A percentile compares a stretch with the other conserved stretches of the same genome.
Evolutionary conservation across 2,888 invertebrate genomes (phyloP).

Genomic region (Cordylochernes scorpioides): DNA sequence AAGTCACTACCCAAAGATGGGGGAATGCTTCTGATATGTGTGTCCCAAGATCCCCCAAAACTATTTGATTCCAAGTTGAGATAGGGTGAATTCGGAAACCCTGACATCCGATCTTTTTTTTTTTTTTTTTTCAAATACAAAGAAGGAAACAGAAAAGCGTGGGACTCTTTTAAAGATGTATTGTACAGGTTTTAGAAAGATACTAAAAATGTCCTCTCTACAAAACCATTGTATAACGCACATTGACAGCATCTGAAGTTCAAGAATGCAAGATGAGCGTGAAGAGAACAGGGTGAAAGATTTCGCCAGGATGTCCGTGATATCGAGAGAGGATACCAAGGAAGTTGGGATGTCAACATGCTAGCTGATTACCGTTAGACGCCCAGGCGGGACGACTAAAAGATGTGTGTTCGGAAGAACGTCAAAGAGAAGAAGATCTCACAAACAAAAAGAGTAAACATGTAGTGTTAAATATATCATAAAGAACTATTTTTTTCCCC

Average conservation of each 20-base stretch:
- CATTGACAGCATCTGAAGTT: background rate
- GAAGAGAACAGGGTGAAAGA: constrained; percentile 20
- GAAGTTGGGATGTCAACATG: constrained; percentile 17
- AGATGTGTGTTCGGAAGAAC: background rate
- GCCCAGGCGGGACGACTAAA: constrained; percentile 6
- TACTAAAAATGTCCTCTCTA: background rate
- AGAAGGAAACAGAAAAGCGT: constrained; percentile 4
- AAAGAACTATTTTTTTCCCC: background rate
- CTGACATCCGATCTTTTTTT: background rate
- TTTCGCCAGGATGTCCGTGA: constrained; percentile 20
- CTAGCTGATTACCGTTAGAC: constrained; percentile 20
- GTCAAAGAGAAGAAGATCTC: background rate
- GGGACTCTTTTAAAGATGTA: constrained; percentile 6
- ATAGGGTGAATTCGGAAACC: background rate
- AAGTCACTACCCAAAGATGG: background rate
- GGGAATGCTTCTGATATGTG: too few species aligned
- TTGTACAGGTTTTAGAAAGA: background rate
- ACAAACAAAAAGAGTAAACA: background rate
- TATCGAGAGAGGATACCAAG: constrained; percentile 19
- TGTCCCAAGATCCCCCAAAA: too few species aligned
- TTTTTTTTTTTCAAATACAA: background rate
- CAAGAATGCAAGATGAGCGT: constrained; percentile 15
- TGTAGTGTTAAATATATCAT: constrained; percentile 1
- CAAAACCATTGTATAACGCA: background rate
- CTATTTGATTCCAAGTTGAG: background rate